Conservation (phyloP, 2,888 invertebrate species). For the Thymelicus sylvestris region DNA sequence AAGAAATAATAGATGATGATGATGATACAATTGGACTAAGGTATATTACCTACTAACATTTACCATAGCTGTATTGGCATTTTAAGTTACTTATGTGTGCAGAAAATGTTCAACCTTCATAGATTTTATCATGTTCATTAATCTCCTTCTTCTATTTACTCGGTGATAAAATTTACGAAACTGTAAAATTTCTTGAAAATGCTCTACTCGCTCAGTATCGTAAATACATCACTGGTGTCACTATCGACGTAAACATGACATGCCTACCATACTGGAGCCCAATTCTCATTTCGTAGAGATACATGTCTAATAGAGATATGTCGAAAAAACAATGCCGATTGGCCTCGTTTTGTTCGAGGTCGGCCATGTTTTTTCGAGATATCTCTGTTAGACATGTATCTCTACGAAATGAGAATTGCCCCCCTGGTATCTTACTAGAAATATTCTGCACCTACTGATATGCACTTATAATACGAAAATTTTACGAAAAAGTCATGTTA, state of each 20-base stretch:
- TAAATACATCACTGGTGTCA: conserved; percentile 25
- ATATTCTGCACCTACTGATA: neutral
- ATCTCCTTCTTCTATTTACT: neutral
- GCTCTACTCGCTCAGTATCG: neutral
- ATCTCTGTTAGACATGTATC: no score
- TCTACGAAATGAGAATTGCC: no score
- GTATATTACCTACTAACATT: no score
- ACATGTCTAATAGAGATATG: no score
- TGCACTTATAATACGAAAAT: neutral
- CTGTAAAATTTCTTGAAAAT: neutral
- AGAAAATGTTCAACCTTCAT: neutral
- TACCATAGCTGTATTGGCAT: no score
- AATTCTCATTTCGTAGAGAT: no score
- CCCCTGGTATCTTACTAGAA: neutral
- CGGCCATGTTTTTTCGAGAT: no score
- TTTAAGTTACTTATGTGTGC: no score
- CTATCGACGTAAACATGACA: neutral
- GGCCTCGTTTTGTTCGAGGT: no score
- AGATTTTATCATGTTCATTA: neutral
- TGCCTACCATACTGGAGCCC: conserved; percentile 1
- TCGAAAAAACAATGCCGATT: no score
- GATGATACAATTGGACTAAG: no score
- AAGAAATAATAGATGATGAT: no score
- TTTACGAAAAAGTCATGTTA: neutral
- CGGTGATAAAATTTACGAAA: neutral